phyloP scores from a whole-genome alignment of 2,797 vertebrate genomes.

The Hemibagrus guttatus region DNA sequence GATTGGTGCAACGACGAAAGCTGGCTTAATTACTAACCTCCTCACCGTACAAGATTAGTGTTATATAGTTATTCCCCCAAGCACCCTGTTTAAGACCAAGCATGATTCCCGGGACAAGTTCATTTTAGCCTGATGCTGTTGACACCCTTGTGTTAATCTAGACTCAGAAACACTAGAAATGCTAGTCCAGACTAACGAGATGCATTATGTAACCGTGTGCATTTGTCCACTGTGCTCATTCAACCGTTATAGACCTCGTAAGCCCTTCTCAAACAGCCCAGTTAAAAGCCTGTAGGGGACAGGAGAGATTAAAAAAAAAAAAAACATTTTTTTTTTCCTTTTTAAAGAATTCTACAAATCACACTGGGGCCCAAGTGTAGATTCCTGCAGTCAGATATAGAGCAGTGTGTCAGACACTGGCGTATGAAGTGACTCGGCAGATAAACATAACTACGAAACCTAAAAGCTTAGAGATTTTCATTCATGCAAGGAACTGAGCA shows the following conservation, averaged over 20 bases:
- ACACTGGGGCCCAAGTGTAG: background rate
- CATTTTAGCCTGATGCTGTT: background rate
- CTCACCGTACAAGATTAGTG: background rate
- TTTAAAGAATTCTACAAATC: background rate
- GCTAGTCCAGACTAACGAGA: background rate
- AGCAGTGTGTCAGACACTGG: background rate
- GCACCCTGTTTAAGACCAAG: background rate
- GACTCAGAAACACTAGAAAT: background rate
- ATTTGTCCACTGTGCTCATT: background rate
- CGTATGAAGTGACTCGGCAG: background rate
- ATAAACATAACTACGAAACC: background rate
- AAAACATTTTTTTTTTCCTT: background rate
- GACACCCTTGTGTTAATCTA: background rate
- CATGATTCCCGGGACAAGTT: background rate
- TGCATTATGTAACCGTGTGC: background rate
- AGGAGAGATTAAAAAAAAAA: no score
- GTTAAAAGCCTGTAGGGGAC: background rate
- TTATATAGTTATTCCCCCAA: background rate
- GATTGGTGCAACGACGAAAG: background rate
- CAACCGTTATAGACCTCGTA: background rate
- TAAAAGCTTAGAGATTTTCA: conserved; percentile 19
- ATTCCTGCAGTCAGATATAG: background rate
- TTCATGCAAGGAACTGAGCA: conserved; percentile 28
- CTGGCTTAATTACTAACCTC: background rate
- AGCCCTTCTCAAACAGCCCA: background rate